Evolutionary conservation across 30 jellyfish, hydroid and myxozoan species (phyloP), one percentile per base, ranked within the genome.

Genomic region (Hydractinia echinata): DNA sequence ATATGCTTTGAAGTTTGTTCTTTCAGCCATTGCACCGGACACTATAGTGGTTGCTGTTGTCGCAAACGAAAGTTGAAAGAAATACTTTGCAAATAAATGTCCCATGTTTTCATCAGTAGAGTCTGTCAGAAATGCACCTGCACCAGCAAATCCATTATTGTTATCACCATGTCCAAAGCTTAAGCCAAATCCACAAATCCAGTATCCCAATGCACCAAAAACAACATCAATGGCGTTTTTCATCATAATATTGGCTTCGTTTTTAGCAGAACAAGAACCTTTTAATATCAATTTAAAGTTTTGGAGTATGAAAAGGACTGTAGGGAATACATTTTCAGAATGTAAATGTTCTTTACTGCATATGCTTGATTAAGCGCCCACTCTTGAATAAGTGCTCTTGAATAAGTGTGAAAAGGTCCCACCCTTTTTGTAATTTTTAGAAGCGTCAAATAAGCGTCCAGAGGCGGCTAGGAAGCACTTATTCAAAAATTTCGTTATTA

Each of bases 1-100:
- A 55, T 90, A 90, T 7, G 97, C 83, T 67, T 76, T 82, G 5
- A 90, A 56, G 66, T 82, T 79, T 5, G 97, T 90, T 53, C 97
- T 69, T 77, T 86, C 97, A 7, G 97, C 97, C 97, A 90, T 90
- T 73, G 97, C 97, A n/a, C 97, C 97, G 7, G 95, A 84, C 15
- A 90, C 97, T 51, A 90, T 90, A 14, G 97, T 90, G 4, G 97
- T 85, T 48, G 97, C 95, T 60, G 97, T 90, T 54, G 97, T 90
- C 21, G 97, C 90, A 71, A 90, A 90, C 54, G 97, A 90, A 4
- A 90, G 87, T 54, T 90, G 97, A 64, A 90, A 90, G 79, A 90
- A 79, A 51, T 80, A 90, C 53, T 82, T 82, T 15, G 97, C 74
- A 13, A n/a, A 64, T 64, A 64, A 64, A 5, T 81, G 78, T 66